phyloP scores from a whole-genome alignment of 2,113 vertebrate species.

The Cephalopterus ornatus region DNA sequence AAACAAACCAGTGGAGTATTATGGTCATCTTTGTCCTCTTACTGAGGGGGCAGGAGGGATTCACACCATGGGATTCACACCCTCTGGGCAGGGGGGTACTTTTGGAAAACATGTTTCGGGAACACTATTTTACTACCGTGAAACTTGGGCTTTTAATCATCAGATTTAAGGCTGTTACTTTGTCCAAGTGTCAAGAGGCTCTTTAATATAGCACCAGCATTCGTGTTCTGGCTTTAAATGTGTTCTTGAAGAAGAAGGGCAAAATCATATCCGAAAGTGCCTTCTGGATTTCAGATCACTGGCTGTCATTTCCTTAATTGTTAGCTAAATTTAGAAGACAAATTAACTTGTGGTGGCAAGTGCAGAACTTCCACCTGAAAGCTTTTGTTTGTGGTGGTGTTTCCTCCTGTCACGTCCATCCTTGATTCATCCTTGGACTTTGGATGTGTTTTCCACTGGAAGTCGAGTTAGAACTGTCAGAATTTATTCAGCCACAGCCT shows the following conservation, averaged over 20 bases:
- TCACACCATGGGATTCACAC: background rate
- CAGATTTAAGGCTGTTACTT: background rate
- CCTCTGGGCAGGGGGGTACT: background rate
- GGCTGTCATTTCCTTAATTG: background rate
- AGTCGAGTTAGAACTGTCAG: background rate
- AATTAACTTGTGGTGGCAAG: background rate
- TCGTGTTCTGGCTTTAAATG: background rate
- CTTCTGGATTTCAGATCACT: conserved; percentile 3
- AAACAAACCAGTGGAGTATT: background rate
- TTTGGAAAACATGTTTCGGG: background rate
- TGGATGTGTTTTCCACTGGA: background rate
- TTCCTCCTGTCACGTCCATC: background rate
- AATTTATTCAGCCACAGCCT: background rate
- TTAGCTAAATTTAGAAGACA: background rate
- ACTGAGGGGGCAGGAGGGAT: background rate
- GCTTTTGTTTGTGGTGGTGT: background rate
- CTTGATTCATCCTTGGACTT: background rate
- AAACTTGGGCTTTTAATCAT: background rate
- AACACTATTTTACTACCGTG: fast-evolving
- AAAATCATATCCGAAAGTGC: background rate
- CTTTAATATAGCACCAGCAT: background rate
- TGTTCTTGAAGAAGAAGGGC: background rate
- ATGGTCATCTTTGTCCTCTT: background rate
- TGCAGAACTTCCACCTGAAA: background rate
- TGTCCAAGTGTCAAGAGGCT: background rate